Evolutionary conservation across 1,140 invertebrate genomes (phyloP).

Genomic region (Cecropterus lyciades): DNA sequence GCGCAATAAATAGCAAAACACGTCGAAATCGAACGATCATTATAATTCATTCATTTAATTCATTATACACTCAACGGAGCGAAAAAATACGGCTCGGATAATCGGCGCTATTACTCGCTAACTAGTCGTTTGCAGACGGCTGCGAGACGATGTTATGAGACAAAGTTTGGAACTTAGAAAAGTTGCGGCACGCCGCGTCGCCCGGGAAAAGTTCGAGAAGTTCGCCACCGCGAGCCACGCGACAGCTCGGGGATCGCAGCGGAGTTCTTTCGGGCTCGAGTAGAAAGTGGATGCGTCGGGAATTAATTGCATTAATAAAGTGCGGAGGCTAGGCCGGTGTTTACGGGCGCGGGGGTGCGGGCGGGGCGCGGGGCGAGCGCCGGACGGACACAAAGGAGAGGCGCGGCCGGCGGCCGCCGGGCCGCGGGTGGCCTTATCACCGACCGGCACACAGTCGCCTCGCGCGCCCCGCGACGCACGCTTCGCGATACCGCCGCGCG

Average conservation of each 20-base stretch:
- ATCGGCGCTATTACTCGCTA: conserved; percentile 53
- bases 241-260: not conserved
- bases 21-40: conserved; percentile 29
- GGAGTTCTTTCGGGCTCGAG: conserved; percentile 47
- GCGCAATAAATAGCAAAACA: conserved; percentile 32
- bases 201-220: conserved; percentile 44
- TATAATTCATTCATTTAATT: conserved; percentile 33
- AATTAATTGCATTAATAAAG: conserved; percentile 80
- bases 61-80: conserved; percentile 34
- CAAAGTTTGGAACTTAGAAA: conserved; percentile 61
- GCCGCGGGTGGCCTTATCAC: conserved; percentile 72
- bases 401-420: conserved; percentile 70
- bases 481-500: conserved; percentile 41
- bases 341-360: conserved; percentile 50
- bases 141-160: conserved; percentile 64
- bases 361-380: conserved; percentile 44
- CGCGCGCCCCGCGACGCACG: conserved; percentile 69
- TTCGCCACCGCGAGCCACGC: conserved; percentile 39
- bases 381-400: conserved; percentile 75
- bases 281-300: conserved; percentile 70
- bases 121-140: conserved; percentile 59
- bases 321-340: conserved; percentile 70
- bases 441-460: conserved; percentile 67
- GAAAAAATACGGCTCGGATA: conserved; percentile 46
- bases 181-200: conserved; percentile 42